Evolutionary conservation across 92 coral and sea anemone species (phyloP), one percentile per base, ranked within the genome.

Genomic region (Micromussa lordhowensis): DNA sequence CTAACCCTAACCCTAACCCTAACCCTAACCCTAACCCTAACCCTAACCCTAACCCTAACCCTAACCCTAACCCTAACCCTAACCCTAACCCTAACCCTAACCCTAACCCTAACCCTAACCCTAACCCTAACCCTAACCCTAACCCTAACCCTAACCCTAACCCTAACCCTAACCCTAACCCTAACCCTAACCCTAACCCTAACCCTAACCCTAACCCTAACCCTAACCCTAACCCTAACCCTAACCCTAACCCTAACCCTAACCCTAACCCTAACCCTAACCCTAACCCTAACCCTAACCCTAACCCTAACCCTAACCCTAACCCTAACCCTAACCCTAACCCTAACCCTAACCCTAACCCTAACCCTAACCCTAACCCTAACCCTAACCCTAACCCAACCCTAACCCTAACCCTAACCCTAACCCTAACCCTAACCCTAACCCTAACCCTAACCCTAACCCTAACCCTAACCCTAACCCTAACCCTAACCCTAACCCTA

Each of bases 141-240:
- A 66, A 66, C 77, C 87, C 79, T 38, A 66, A 66, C 77, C 87
- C 68, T 58, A 83, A 78, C 89, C 88, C 89, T 83, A 89, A 83
- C 92, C 92, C 89, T 80, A 87, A 76, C 92, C 92, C 81, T 71
- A 88, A 76, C 92, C 92, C 81, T 70, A 88, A 75, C 54, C 78
- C 80, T 69, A 83, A 69, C 77, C 85, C 87, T 83, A 83, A 83
- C 87, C 77, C 87, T 69, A 83, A 83, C 75, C 77, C 77, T 44
- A 61, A 30, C 87, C 87, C 78, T 70, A 66, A 66, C 87, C 77
- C 87, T 70, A 83, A 83, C 77, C 87, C 87, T 68, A 54, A 83
- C 75, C 87, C 87, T 72, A 66, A 83, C 75, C 87, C 80, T 51
- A 66, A 69, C 75, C 87, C 80, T 21, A 83, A 68, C 87, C 87